Conservation (phyloP, 2,888 invertebrate species). For the Arenicola marina region DNA sequence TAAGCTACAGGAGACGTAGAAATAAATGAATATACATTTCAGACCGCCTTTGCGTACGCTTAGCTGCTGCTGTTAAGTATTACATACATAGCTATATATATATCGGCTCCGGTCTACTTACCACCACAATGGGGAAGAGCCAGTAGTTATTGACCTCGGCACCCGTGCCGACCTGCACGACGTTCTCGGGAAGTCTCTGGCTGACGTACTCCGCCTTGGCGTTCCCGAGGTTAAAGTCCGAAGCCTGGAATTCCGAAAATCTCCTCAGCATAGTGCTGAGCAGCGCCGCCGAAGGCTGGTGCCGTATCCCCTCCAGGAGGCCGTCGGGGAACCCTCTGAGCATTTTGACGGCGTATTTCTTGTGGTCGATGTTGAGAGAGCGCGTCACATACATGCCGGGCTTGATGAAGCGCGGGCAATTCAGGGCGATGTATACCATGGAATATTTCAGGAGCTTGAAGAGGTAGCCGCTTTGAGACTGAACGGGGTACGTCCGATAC, state of each 20-base stretch:
- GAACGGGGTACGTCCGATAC: slow-evolving; percentile 44
- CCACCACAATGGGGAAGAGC: slow-evolving; percentile 60
- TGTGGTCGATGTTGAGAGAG: slow-evolving; percentile 44
- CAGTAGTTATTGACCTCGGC: slow-evolving; percentile 56
- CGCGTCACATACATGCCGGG: slow-evolving; percentile 38
- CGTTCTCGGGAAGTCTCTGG: slow-evolving; percentile 43
- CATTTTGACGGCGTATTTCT: slow-evolving; percentile 45
- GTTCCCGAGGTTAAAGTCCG: slow-evolving; percentile 40
- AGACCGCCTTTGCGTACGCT: too few relatives aligned
- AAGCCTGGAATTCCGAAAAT: slow-evolving; percentile 38
- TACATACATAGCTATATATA: neutral
- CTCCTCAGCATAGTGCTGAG: slow-evolving; percentile 48
- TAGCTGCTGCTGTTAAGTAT: neutral
- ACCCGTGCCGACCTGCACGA: slow-evolving; percentile 49
- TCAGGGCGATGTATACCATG: slow-evolving; percentile 44
- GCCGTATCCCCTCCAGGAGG: slow-evolving; percentile 46
- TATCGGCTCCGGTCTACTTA: slow-evolving; percentile 35
- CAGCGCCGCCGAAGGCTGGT: slow-evolving; percentile 52
- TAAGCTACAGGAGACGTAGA: too few relatives aligned
- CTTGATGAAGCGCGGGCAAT: slow-evolving; percentile 45
- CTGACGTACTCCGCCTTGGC: slow-evolving; percentile 56
- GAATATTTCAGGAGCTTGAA: slow-evolving; percentile 52
- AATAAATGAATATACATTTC: too few relatives aligned
- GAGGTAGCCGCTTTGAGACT: slow-evolving; percentile 47
- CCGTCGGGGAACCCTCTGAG: slow-evolving; percentile 57